phyloP scores from a whole-genome alignment of 2,797 vertebrate species.

The Sebastes umbrosus region DNA sequence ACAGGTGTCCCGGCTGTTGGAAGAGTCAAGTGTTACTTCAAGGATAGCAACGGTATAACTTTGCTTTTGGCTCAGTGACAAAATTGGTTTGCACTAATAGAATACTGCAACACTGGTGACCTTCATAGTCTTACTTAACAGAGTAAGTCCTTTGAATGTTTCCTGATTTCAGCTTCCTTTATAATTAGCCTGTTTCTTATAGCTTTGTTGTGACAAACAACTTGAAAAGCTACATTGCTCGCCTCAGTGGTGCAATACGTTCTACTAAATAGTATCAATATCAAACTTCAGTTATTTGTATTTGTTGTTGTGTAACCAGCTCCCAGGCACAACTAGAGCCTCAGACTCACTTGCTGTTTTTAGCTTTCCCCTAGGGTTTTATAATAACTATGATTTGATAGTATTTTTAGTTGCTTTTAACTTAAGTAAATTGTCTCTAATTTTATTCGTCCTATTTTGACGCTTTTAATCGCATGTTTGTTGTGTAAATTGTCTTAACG shows the following conservation, averaged over 20 bases:
- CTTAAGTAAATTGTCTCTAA: too few species aligned
- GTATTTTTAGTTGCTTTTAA: too few species aligned
- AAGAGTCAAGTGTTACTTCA: constrained; percentile 62
- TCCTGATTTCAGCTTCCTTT: not conserved
- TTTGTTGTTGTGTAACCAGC: not conserved
- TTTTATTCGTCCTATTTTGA: too few species aligned
- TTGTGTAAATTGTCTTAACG: too few species aligned
- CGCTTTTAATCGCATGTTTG: too few species aligned
- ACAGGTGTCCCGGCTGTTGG: constrained; percentile 63
- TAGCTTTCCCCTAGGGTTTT: too few species aligned
- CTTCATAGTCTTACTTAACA: constrained; percentile 32
- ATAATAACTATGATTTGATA: too few species aligned
- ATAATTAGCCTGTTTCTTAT: not conserved
- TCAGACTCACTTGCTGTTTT: too few species aligned
- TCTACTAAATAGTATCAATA: not conserved
- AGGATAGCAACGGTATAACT: constrained; percentile 69
- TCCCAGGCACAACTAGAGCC: too few species aligned
- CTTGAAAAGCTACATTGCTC: not conserved
- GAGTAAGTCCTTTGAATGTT: not conserved
- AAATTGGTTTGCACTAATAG: constrained; percentile 55
- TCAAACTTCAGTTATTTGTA: not conserved
- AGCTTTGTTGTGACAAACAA: not conserved
- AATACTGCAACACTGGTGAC: constrained; percentile 49
- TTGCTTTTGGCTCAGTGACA: constrained; percentile 69
- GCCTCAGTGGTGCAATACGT: not conserved